These are phyloP conservation scores for Huso huso DNA, from an alignment of 2,797 vertebrate genomes.

Conservation along the genomic window DNA sequence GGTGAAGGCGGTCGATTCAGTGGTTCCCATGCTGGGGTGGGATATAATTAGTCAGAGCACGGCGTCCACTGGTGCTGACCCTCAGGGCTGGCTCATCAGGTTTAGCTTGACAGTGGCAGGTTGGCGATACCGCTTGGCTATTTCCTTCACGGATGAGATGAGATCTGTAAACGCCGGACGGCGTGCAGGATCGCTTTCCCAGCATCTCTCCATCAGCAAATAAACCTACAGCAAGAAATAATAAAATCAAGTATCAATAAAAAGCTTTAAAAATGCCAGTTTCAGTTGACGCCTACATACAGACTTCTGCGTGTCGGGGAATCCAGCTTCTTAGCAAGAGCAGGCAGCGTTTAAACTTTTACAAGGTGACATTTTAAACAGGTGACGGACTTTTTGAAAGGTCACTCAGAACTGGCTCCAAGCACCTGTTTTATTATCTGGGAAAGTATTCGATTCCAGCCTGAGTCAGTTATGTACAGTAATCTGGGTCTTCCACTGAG, in stretches of 20 bases:
- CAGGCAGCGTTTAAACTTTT: no score
- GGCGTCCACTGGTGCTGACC: neutral
- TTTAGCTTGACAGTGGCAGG: constrained; percentile 39
- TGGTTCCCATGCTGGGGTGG: no score
- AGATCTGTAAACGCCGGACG: constrained; percentile 71
- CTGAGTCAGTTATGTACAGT: no score
- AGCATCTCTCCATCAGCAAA: constrained; percentile 72
- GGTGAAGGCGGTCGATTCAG: neutral
- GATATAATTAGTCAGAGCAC: neutral
- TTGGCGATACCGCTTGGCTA: constrained; percentile 50
- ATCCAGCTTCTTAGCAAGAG: no score
- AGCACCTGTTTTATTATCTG: no score
- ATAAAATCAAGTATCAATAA: neutral
- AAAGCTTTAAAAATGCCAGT: neutral
- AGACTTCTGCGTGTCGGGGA: no score
- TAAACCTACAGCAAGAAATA: constrained; percentile 39
- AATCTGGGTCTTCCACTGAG: no score
- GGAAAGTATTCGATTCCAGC: no score
- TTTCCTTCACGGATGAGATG: constrained; percentile 51
- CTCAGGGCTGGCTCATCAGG: constrained; percentile 43
- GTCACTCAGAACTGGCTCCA: no score
- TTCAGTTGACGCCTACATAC: neutral
- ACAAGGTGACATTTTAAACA: no score
- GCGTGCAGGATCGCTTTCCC: constrained; percentile 58
- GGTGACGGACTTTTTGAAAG: no score